Evolutionary conservation across 2,797 vertebrate species (phyloP).

Genomic region (Clarias fuscus): DNA sequence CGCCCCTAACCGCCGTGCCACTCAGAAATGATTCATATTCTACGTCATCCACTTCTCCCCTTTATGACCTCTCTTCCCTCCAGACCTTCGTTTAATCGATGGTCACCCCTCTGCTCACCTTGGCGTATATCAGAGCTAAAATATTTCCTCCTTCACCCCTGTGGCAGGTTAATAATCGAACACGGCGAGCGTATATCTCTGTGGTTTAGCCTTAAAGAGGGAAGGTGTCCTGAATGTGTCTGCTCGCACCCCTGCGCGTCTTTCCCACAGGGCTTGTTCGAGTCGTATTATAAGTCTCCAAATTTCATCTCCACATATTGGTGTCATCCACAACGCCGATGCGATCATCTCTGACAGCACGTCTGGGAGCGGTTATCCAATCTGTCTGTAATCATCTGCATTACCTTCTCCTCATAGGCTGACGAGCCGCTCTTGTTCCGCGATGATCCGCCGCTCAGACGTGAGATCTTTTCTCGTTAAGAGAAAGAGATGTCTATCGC

Average conservation of each 20-base stretch:
- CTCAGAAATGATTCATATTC: slow-evolving; percentile 10
- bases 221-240: no score
- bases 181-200: neutral
- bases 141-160: neutral
- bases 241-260: neutral
- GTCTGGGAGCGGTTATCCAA: slow-evolving; percentile 27
- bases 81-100: slow-evolving; percentile 17
- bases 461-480: no score
- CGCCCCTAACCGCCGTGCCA: neutral
- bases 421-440: neutral
- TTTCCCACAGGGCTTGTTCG: neutral
- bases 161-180: slow-evolving; percentile 20
- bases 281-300: neutral
- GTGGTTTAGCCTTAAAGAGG: neutral
- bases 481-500: neutral
- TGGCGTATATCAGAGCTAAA: slow-evolving; percentile 18
- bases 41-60: neutral
- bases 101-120: neutral
- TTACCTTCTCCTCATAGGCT: slow-evolving; percentile 12
- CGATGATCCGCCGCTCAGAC: neutral
- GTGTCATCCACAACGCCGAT: slow-evolving; percentile 31
- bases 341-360: slow-evolving; percentile 21
- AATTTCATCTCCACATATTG: slow-evolving; percentile 17
- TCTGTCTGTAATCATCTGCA: slow-evolving; percentile 22
- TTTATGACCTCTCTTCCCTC: neutral